Percentiles rank a stretch among this genome's conserved stretches.
Conservation (phyloP, 1,140 invertebrate genomes). For the Brachionus calyciflorus region DNA sequence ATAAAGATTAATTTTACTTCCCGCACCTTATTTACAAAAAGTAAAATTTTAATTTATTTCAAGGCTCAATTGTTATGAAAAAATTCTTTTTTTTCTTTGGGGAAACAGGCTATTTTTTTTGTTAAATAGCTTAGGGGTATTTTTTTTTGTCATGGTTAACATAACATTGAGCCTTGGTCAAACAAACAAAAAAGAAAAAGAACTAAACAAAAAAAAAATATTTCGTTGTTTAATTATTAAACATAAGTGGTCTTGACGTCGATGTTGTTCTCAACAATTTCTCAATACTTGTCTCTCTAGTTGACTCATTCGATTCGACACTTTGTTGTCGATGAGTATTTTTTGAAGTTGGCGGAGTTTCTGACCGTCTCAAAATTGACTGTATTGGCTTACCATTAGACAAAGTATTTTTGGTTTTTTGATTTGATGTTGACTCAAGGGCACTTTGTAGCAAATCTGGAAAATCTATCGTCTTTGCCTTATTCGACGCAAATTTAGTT, state of each 20-base stretch:
- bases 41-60: constrained; percentile 12
- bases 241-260: constrained; percentile 45
- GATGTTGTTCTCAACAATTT: constrained; percentile 42
- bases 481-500: neutral
- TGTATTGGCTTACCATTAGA: constrained; percentile 40
- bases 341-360: constrained; percentile 43
- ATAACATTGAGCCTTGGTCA: neutral
- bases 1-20: constrained; percentile 17
- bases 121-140: constrained; percentile 2
- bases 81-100: too few relatives aligned
- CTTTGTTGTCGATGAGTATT: neutral
- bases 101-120: neutral
- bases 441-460: constrained; percentile 28
- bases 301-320: constrained; percentile 32
- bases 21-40: constrained; percentile 30
- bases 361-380: constrained; percentile 33
- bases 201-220: neutral
- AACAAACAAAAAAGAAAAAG: neutral
- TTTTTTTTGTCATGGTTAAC: neutral
- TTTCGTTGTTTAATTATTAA: constrained; percentile 40
- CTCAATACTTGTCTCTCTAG: constrained; percentile 42
- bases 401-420: constrained; percentile 5
- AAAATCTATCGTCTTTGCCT: constrained; percentile 45
- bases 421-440: constrained; percentile 26
- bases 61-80: constrained; percentile 26